Conservation (phyloP, 2,888 invertebrate genomes). For the Mayetiola destructor region DNA sequence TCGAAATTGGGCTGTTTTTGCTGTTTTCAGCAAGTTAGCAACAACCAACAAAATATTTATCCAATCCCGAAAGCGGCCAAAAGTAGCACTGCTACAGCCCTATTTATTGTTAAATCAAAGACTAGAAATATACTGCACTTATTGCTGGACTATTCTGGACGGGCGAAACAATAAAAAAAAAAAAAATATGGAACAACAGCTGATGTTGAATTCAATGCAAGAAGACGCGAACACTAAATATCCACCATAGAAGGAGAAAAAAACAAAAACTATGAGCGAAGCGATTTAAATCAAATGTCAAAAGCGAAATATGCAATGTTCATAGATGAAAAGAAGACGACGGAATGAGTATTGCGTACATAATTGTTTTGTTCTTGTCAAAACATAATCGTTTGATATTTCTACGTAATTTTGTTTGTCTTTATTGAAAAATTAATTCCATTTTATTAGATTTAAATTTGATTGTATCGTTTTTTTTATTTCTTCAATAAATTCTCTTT, state of each 20-base stretch:
- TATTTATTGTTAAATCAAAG: too few relatives aligned
- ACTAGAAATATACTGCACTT: background rate
- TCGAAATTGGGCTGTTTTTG: background rate
- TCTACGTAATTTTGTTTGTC: background rate
- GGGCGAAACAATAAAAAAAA: background rate
- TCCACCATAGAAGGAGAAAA: background rate
- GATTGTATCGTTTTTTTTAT: background rate
- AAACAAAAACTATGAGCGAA: background rate
- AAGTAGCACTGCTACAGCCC: too few relatives aligned
- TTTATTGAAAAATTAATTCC: background rate
- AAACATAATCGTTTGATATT: background rate
- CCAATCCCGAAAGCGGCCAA: too few relatives aligned
- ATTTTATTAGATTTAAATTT: background rate
- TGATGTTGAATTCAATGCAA: too few relatives aligned
- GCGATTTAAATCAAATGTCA: background rate
- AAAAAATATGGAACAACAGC: constrained; percentile 6
- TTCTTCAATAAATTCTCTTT: background rate
- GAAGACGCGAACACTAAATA: too few relatives aligned
- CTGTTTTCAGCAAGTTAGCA: background rate
- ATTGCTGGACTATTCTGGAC: background rate
- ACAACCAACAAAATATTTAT: background rate
- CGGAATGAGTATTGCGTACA: background rate
- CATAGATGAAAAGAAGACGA: background rate
- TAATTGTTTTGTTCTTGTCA: background rate
- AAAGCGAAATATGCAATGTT: background rate